These are phyloP conservation scores for Chloroceryle amazona DNA, from an alignment of 2,797 vertebrate genomes.

Conservation along the genomic window DNA sequence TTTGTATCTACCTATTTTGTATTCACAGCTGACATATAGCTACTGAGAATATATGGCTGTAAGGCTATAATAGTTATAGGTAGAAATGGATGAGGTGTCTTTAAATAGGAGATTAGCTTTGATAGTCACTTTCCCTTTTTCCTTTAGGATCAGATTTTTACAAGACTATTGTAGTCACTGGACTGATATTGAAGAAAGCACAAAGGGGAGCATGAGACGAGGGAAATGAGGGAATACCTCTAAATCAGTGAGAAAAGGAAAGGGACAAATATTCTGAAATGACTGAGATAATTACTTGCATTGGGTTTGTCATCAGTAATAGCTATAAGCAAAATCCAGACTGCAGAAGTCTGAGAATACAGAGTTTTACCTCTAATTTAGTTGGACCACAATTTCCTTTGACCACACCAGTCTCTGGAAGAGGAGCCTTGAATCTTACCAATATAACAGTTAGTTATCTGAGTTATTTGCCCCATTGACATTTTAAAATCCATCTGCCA, in stretches of 20 bases:
- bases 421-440: background rate
- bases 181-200: slow-evolving; percentile 1
- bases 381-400: background rate
- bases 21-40: slow-evolving; percentile 53
- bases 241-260: background rate
- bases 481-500: background rate
- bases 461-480: background rate
- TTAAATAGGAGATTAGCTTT: slow-evolving; percentile 60
- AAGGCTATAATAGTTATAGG: slow-evolving; percentile 43
- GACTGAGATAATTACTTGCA: background rate
- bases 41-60: slow-evolving; percentile 41
- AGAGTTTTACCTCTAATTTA: background rate
- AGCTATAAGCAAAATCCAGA: background rate
- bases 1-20: slow-evolving; percentile 63
- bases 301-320: background rate
- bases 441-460: background rate
- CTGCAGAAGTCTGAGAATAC: background rate
- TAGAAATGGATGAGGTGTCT: slow-evolving; percentile 65
- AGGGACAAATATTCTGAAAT: background rate
- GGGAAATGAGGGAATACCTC: background rate
- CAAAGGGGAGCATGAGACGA: background rate
- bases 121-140: slow-evolving; percentile 26
- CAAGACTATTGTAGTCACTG: background rate
- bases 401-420: background rate
- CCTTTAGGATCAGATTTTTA: slow-evolving; percentile 35